Conservation (phyloP, 2,888 invertebrate species). For the Biston betularia region DNA sequence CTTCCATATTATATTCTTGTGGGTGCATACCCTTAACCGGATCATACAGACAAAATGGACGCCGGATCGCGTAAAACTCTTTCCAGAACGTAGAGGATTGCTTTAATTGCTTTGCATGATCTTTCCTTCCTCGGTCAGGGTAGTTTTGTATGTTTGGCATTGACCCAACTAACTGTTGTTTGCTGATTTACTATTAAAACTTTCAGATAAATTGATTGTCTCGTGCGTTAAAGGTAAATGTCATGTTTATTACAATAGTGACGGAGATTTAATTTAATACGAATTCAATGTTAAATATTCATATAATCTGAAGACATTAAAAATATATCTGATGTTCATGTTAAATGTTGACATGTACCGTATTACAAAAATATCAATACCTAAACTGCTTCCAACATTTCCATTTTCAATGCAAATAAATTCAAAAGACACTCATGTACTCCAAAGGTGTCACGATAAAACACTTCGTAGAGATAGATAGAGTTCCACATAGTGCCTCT, state of each 20-base stretch:
- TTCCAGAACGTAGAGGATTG: slow-evolving; percentile 45
- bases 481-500: slow-evolving; percentile 48
- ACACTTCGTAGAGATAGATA: slow-evolving; percentile 43
- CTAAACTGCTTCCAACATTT: not conserved
- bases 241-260: too few relatives aligned
- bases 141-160: not conserved
- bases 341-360: too few relatives aligned
- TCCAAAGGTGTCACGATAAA: slow-evolving; percentile 48
- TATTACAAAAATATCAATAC: not conserved
- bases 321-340: too few relatives aligned
- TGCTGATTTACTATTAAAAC: too few relatives aligned
- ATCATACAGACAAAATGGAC: slow-evolving; percentile 57
- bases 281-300: too few relatives aligned
- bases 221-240: too few relatives aligned
- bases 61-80: slow-evolving; percentile 54
- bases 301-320: too few relatives aligned
- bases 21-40: slow-evolving; percentile 44
- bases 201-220: not conserved
- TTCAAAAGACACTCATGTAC: slow-evolving; percentile 44
- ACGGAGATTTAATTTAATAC: too few relatives aligned
- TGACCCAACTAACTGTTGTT: not conserved
- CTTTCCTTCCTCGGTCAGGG: slow-evolving; percentile 8
- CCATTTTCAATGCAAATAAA: slow-evolving; percentile 48
- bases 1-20: not conserved
- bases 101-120: slow-evolving; percentile 40